Conservation (phyloP, 2,797 vertebrate species). For the Micrastur ruficollis region DNA sequence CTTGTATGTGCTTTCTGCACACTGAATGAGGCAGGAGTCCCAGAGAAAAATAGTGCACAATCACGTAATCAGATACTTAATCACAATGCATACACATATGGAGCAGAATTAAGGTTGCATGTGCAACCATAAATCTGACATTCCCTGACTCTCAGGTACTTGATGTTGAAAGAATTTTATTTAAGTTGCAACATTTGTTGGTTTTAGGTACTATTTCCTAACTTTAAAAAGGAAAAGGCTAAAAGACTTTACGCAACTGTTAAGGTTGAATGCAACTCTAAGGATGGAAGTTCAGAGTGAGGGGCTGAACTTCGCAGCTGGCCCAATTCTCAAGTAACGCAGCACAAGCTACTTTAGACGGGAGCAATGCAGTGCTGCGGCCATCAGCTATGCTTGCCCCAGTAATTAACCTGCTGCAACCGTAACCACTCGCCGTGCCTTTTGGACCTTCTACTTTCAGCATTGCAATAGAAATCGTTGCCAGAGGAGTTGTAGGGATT, state of each 20-base stretch:
- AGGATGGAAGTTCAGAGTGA: neutral
- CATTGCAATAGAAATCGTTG: neutral
- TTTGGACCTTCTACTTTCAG: neutral
- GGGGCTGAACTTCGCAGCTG: neutral
- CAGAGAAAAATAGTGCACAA: neutral
- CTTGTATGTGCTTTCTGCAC: slow-evolving; percentile 12
- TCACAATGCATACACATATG: neutral
- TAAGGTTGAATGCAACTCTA: neutral
- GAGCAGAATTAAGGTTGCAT: neutral
- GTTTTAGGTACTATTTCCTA: neutral
- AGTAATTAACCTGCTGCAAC: neutral
- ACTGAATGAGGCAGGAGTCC: neutral
- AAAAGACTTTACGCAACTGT: neutral
- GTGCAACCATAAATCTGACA: neutral
- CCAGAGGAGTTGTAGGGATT: neutral
- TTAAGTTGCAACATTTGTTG: neutral
- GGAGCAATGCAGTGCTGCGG: neutral
- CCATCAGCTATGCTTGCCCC: neutral
- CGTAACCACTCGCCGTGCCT: neutral
- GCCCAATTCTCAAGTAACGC: neutral
- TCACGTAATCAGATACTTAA: slow-evolving; percentile 24
- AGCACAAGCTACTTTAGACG: rapidly evolving
- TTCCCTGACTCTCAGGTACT: neutral
- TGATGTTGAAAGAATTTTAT: neutral
- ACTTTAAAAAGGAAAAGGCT: neutral